A percentile compares a stretch with the other conserved stretches of the same genome.
Evolutionary conservation across 2,888 invertebrate species (phyloP).

Genomic region (Nomada fabriciana): DNA sequence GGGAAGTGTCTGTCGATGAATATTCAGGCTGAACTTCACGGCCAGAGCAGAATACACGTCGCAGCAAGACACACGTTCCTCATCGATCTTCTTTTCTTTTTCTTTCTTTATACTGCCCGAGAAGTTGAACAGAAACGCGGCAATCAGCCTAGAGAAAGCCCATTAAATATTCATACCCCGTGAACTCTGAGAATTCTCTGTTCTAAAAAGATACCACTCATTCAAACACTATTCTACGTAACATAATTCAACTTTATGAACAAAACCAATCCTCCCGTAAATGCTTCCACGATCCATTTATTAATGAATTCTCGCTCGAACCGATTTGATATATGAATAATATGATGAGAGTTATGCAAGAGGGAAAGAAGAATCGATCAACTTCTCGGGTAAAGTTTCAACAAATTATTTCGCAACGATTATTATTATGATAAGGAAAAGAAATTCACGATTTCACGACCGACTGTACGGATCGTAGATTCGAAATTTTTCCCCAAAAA

Average conservation of each 20-base stretch:
- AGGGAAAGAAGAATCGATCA: background rate
- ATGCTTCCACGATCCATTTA: background rate
- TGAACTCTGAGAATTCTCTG: background rate
- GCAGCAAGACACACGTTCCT: conserved; percentile 46
- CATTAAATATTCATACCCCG: conserved; percentile 4
- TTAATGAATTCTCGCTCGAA: too few relatives aligned
- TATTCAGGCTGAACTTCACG: conserved; percentile 50
- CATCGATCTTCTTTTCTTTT: conserved; percentile 20
- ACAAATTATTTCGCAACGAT: background rate
- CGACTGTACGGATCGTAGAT: too few relatives aligned
- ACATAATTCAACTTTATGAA: background rate
- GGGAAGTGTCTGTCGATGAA: conserved; percentile 55
- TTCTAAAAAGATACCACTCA: background rate
- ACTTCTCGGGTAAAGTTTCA: background rate
- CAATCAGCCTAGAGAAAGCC: background rate
- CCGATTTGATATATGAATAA: too few relatives aligned
- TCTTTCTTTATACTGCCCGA: background rate
- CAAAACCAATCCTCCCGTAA: background rate
- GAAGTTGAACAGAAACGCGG: conserved; percentile 12
- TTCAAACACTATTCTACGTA: too few relatives aligned
- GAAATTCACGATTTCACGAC: too few relatives aligned
- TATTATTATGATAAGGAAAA: too few relatives aligned
- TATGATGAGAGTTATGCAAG: too few relatives aligned
- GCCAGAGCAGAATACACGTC: conserved; percentile 40
- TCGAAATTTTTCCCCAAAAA: background rate